Evolutionary conservation across 1,140 invertebrate species (phyloP).

Genomic region (Oreohelix idahoensis): DNA sequence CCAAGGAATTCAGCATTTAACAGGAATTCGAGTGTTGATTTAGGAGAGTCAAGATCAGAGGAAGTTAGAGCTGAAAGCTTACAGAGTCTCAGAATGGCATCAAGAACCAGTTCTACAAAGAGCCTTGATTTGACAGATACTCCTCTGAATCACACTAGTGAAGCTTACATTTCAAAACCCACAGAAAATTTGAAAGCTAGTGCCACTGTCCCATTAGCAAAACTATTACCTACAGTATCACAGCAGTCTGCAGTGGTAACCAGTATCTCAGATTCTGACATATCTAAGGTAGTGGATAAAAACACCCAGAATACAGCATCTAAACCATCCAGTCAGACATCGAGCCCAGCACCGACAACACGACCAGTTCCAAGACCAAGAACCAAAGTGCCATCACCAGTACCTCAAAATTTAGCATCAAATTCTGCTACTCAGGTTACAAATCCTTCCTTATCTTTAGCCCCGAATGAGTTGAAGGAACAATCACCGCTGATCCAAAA

Average conservation of each 20-base stretch:
- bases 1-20: background rate
- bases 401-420: background rate
- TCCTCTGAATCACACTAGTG: background rate
- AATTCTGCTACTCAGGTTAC: background rate
- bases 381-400: background rate
- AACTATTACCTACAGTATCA: background rate
- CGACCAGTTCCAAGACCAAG: slow-evolving; percentile 2
- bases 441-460: background rate
- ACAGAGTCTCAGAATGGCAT: background rate
- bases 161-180: background rate
- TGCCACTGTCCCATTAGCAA: background rate
- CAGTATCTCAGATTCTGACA: background rate
- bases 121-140: background rate
- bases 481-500: background rate
- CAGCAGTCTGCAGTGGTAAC: background rate
- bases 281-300: background rate
- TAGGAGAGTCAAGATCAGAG: background rate
- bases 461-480: background rate
- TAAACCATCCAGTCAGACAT: background rate
- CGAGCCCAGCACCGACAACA: background rate
- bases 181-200: background rate
- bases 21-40: background rate
- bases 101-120: background rate
- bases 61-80: background rate
- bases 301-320: background rate